A percentile compares a stretch with the other conserved stretches of the same genome.
phyloP scores from a whole-genome alignment of 2,113 vertebrate species.

The Crocuta crocuta region DNA sequence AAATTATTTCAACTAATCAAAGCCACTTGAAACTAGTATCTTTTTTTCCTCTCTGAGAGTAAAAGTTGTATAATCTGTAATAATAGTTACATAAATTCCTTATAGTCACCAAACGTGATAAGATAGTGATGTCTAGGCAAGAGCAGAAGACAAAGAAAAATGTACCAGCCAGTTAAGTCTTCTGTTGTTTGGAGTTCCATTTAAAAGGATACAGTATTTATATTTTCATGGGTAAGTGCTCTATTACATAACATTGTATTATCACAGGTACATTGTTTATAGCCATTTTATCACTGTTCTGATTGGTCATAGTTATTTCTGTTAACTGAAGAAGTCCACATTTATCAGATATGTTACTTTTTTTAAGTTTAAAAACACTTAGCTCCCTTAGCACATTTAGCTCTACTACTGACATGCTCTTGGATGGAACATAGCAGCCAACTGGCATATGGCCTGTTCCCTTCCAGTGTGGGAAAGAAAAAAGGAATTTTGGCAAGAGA shows the following conservation, averaged over 20 bases:
- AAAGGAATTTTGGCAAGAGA: slow-evolving; percentile 77
- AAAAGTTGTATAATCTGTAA: not conserved
- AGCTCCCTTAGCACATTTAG: slow-evolving; percentile 57
- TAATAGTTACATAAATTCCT: slow-evolving; percentile 3
- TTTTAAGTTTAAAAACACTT: slow-evolving; percentile 52
- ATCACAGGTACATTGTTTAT: not conserved
- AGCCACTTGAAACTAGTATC: slow-evolving; percentile 9
- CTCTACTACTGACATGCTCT: slow-evolving; percentile 59
- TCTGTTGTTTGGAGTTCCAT: slow-evolving; percentile 26
- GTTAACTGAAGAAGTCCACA: not conserved
- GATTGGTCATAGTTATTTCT: slow-evolving; percentile 48
- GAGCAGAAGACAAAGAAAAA: slow-evolving; percentile 1
- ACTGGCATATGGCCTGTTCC: slow-evolving; percentile 72
- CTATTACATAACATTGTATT: not conserved
- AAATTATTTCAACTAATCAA: slow-evolving; percentile 5
- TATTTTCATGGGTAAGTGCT: slow-evolving; percentile 24
- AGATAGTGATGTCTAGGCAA: not conserved
- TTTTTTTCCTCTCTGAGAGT: not conserved
- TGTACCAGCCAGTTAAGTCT: not conserved
- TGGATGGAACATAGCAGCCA: slow-evolving; percentile 54
- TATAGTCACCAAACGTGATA: not conserved
- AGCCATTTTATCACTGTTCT: slow-evolving; percentile 35
- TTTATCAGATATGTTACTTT: slow-evolving; percentile 58
- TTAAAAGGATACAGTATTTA: slow-evolving; percentile 36
- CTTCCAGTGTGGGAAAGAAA: slow-evolving; percentile 77